Percentiles rank a stretch among this genome's conserved stretches.
phyloP scores from a whole-genome alignment of 2,888 invertebrate genomes.

The Morpho helenor region DNA sequence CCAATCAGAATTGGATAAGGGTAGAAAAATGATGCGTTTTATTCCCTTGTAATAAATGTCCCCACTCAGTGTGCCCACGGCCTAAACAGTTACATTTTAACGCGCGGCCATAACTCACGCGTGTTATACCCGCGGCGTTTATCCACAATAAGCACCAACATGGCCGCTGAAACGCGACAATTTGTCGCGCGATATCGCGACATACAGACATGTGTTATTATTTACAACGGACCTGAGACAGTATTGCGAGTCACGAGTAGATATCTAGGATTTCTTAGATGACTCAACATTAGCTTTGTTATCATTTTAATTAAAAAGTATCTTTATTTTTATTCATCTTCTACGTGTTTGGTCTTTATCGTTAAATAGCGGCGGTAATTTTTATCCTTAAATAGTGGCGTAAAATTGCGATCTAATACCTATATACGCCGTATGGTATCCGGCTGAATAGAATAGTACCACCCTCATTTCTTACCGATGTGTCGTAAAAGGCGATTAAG shows the following conservation, averaged over 20 bases:
- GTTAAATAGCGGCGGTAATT: no score
- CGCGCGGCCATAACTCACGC: constrained; percentile 32
- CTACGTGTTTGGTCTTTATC: no score
- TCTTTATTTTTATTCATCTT: no score
- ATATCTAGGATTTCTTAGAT: constrained; percentile 18
- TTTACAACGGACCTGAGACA: constrained; percentile 27
- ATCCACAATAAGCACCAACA: constrained; percentile 24
- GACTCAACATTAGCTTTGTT: no score
- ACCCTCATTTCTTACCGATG: no score
- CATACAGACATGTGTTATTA: constrained; percentile 34
- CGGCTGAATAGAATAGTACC: no score
- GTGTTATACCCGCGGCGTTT: constrained; percentile 33
- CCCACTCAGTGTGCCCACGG: constrained; percentile 7
- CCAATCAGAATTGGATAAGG: no score
- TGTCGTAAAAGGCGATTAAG: no score
- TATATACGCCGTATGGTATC: no score
- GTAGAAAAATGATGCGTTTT: not conserved
- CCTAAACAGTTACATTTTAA: constrained; percentile 21
- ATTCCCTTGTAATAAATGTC: not conserved
- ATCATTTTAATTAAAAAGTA: no score
- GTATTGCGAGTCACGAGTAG: constrained; percentile 28
- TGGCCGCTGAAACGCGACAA: constrained; percentile 49
- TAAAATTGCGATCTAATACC: no score
- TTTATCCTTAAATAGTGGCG: no score
- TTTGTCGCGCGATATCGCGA: constrained; percentile 48